Evolutionary conservation across 2,113 vertebrate species (phyloP).

Genomic region (Sander lucioperca): DNA sequence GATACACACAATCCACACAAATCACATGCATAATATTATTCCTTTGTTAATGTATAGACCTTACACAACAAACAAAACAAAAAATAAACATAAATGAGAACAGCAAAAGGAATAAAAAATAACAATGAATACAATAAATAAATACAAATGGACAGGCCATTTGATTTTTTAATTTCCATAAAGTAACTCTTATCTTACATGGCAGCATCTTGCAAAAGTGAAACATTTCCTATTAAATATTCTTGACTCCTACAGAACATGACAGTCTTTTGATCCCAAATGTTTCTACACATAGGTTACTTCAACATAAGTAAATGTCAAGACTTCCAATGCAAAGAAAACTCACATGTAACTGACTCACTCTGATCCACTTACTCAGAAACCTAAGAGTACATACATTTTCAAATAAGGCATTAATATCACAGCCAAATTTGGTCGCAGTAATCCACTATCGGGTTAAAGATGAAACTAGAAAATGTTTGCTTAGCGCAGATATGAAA

Average conservation of each 20-base stretch:
- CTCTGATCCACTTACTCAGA: constrained; percentile 63
- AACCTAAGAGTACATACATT: constrained; percentile 69
- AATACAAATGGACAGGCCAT: background rate
- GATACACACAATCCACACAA: background rate
- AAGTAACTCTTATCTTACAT: background rate
- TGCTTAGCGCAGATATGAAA: background rate
- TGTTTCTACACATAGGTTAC: background rate
- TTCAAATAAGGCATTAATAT: constrained; percentile 73
- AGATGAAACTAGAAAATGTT: constrained; percentile 63
- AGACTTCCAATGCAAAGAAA: constrained; percentile 8
- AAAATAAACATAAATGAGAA: background rate
- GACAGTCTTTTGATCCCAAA: background rate
- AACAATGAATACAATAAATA: background rate
- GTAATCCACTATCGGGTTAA: constrained; percentile 55
- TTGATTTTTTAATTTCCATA: background rate
- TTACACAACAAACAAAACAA: background rate
- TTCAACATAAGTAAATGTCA: constrained; percentile 7
- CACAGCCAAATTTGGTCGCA: constrained; percentile 61
- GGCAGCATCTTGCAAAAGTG: background rate
- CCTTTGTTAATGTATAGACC: background rate
- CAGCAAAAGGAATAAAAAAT: background rate
- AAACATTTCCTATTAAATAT: constrained; percentile 11
- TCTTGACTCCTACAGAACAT: background rate
- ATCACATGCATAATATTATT: background rate
- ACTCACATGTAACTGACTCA: constrained; percentile 26